phyloP scores from a whole-genome alignment of 1,140 invertebrate genomes.

The Anadara kagoshimensis region DNA sequence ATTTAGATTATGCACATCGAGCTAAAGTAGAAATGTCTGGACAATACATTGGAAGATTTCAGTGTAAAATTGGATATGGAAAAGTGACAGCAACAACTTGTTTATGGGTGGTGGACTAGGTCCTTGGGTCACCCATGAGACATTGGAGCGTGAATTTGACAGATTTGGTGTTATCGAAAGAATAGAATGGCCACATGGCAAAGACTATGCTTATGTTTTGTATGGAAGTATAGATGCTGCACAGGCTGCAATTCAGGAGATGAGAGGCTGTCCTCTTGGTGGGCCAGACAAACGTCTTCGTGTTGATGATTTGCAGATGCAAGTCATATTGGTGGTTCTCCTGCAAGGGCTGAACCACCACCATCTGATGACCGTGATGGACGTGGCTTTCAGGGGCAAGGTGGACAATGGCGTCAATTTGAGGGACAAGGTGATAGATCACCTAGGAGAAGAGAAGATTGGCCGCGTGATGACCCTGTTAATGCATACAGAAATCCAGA shows the following conservation, averaged over 20 bases:
- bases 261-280: constrained; percentile 95
- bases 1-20: constrained; percentile 89
- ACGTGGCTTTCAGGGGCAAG: constrained; percentile 32
- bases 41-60: constrained; percentile 98
- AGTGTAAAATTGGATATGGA: constrained; percentile 99
- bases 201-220: constrained; percentile 93
- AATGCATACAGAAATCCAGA: constrained; percentile 48
- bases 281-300: constrained; percentile 86
- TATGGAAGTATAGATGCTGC: constrained; percentile 98
- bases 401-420: constrained; percentile 40
- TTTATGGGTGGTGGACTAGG: constrained; percentile 97
- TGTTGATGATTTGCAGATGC: constrained; percentile 95
- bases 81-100: constrained; percentile 97
- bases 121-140: constrained; percentile 88
- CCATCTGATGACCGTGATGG: constrained; percentile 20
- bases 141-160: constrained; percentile 95
- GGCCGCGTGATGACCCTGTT: constrained; percentile 37
- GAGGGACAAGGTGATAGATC: constrained; percentile 48
- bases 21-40: constrained; percentile 98
- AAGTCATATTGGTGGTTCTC: constrained; percentile 35
- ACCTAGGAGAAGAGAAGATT: constrained; percentile 41
- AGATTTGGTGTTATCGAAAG: constrained; percentile 98
- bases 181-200: constrained; percentile 87
- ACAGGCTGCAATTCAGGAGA: constrained; percentile 95
- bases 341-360: constrained; percentile 17